These are phyloP conservation scores for Oryctolagus cuniculus DNA, from an alignment of 2,113 vertebrate genomes.

Conservation along the genomic window mOryCun1.1 NC_091432.1:238008501-238009000, in stretches of 20 bases:
- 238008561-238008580: background rate
- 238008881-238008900: background rate
- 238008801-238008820: rapidly evolving
- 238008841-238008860: background rate
- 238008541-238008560: background rate
- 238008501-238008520: background rate
- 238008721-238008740: constrained; percentile 97
- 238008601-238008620: background rate
- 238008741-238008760: constrained; percentile 78
- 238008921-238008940: no score
- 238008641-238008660: rapidly evolving
- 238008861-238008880: rapidly evolving
- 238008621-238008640: background rate
- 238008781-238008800: background rate
- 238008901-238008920: background rate
- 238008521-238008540: background rate
- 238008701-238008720: constrained; percentile 96
- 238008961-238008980: background rate
- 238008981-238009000: rapidly evolving
- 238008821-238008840: rapidly evolving
- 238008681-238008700: constrained; percentile 99
- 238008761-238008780: background rate
- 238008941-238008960: no score
- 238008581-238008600: background rate
- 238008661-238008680: constrained; percentile 71